These are phyloP conservation scores for Scaptomyza caliginosa DNA, from an alignment of 2,888 invertebrate species.

Conservation along the genomic window DNA sequence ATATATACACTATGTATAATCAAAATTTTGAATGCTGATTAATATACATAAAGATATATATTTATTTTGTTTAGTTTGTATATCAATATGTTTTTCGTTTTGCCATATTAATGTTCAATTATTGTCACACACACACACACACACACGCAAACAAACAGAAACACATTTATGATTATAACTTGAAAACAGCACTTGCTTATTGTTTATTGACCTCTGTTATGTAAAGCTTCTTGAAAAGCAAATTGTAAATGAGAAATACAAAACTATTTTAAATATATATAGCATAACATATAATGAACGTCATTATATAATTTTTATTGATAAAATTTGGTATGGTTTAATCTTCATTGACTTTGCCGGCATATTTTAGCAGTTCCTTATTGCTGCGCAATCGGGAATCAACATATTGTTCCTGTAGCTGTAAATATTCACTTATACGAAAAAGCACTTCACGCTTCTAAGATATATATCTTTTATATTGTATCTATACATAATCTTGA, in stretches of 20 bases:
- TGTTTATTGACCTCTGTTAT: conserved; percentile 30
- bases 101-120: conserved; percentile 49
- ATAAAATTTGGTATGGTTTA: not conserved
- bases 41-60: conserved; percentile 69
- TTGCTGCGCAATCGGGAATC: conserved; percentile 14
- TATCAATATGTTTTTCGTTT: conserved; percentile 27
- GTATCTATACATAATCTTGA: not conserved
- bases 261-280: conserved; percentile 71
- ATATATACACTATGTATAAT: conserved; percentile 19
- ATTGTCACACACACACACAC: conserved; percentile 9
- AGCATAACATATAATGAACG: not conserved
- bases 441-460: conserved; percentile 36
- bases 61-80: conserved; percentile 65
- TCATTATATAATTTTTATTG: not conserved
- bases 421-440: conserved; percentile 30
- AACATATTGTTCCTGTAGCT: conserved; percentile 31
- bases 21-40: conserved; percentile 52
- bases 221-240: conserved; percentile 46
- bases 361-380: conserved; percentile 7
- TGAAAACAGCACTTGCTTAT: conserved; percentile 32
- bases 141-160: conserved; percentile 8
- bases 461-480: not conserved
- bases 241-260: conserved; percentile 68
- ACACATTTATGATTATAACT: conserved; percentile 19
- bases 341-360: not conserved